These are phyloP conservation scores for Pavo muticus DNA, from an alignment of 2,113 vertebrate species.

Conservation along the genomic window DNA sequence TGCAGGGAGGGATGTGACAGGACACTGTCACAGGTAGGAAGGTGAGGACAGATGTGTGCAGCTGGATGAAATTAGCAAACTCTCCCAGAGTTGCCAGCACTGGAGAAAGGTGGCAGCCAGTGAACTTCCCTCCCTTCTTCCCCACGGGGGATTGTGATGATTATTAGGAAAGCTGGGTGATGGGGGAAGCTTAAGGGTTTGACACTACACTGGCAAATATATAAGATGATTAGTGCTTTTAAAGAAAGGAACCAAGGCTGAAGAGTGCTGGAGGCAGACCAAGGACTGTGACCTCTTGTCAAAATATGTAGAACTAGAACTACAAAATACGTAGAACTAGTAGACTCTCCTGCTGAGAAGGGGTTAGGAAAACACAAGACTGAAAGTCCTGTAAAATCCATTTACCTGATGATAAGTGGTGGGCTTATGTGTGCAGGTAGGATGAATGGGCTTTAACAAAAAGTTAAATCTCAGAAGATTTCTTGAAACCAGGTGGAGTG, in stretches of 20 bases:
- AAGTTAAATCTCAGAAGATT: background rate
- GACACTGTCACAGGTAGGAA: background rate
- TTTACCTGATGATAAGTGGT: background rate
- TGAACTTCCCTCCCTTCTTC: background rate
- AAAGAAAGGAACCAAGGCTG: background rate
- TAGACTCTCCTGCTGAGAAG: background rate
- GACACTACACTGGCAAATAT: background rate
- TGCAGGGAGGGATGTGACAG: background rate
- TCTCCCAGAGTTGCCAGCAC: accelerated
- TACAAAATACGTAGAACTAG: background rate
- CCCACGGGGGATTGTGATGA: background rate
- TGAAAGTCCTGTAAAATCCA: background rate
- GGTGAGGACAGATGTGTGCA: background rate
- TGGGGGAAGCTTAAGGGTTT: background rate
- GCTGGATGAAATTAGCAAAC: background rate
- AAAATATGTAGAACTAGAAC: background rate
- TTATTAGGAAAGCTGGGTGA: background rate
- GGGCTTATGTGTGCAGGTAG: background rate
- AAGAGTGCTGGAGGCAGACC: background rate
- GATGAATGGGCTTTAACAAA: background rate
- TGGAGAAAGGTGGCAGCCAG: accelerated
- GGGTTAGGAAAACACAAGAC: background rate
- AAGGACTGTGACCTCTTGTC: background rate
- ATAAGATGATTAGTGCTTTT: background rate
- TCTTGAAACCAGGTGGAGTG: background rate